Conservation (phyloP, 2,888 invertebrate species). For the Drosophila prostipennis region DNA sequence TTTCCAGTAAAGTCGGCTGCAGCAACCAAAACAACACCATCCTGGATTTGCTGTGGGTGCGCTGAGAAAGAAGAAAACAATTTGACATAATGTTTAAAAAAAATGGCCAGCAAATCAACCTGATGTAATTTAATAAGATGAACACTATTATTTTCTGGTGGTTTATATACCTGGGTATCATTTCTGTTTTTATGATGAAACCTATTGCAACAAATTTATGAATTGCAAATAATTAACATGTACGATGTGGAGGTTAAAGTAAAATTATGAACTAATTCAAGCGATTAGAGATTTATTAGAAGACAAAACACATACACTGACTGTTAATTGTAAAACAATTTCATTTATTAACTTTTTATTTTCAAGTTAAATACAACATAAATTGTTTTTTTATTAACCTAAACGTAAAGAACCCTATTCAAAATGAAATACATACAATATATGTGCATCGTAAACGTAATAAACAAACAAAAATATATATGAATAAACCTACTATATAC, state of each 20-base stretch:
- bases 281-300: constrained; percentile 53
- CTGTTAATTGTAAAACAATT: constrained; percentile 85
- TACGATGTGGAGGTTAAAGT: constrained; percentile 45
- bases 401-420: constrained; percentile 67
- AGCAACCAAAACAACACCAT: constrained; percentile 21
- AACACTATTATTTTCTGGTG: constrained; percentile 40
- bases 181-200: constrained; percentile 25
- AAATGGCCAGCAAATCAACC: constrained; percentile 67
- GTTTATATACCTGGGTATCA: constrained; percentile 4
- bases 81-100: constrained; percentile 5
- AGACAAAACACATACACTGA: constrained; percentile 82
- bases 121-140: constrained; percentile 75
- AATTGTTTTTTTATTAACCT: constrained; percentile 65
- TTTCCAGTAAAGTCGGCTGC: constrained; percentile 45
- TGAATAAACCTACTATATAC: constrained; percentile 54
- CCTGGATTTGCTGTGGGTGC: neutral
- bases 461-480: constrained; percentile 72
- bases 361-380: constrained; percentile 60
- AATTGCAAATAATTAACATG: constrained; percentile 48
- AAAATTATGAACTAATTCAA: constrained; percentile 69
- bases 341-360: constrained; percentile 58
- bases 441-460: constrained; percentile 77
- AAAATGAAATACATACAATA: constrained; percentile 67
- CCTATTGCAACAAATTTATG: constrained; percentile 30
- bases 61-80: constrained; percentile 14